Evolutionary conservation across 2,888 invertebrate genomes (phyloP).

Genomic region (Tachina lurida): DNA sequence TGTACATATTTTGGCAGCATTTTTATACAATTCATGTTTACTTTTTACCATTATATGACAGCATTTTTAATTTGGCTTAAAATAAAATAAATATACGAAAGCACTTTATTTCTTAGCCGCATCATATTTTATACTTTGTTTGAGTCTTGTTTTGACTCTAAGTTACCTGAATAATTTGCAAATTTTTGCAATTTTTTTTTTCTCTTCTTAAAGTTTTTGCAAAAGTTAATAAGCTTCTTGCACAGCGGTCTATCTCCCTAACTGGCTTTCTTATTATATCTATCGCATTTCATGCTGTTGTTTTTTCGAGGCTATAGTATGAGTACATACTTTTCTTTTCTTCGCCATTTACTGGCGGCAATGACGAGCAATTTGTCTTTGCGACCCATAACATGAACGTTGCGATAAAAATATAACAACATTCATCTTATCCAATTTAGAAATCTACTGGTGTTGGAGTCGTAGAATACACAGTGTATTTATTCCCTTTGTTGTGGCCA

Average conservation of each 20-base stretch:
- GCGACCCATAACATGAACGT: conserved; percentile 71
- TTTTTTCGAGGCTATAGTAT: conserved; percentile 5
- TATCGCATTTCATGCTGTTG: conserved; percentile 9
- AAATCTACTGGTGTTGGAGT: conserved; percentile 32
- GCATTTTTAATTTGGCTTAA: conserved; percentile 32
- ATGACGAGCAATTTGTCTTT: conserved; percentile 73
- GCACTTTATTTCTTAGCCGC: conserved; percentile 37
- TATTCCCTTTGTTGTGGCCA: conserved; percentile 1
- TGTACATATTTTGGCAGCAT: neutral
- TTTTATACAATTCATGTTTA: neutral
- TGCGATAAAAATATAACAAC: conserved; percentile 72
- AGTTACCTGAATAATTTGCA: conserved; percentile 29
- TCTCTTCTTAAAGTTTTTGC: conserved; percentile 5
- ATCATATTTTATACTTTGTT: conserved; percentile 32
- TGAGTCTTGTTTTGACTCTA: conserved; percentile 40
- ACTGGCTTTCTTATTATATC: conserved; percentile 39
- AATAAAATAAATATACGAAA: conserved; percentile 17
- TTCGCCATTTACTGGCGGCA: conserved; percentile 69
- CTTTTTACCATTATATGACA: neutral
- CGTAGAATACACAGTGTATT: conserved; percentile 15
- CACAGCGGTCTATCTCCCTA: conserved; percentile 57
- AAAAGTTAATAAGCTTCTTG: conserved; percentile 29
- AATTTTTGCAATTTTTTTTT: conserved; percentile 15
- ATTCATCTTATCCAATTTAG: conserved; percentile 73
- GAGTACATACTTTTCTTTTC: conserved; percentile 44